Conservation (phyloP, 1,140 invertebrate genomes). For the Lepidotrigona ventralis region DNA sequence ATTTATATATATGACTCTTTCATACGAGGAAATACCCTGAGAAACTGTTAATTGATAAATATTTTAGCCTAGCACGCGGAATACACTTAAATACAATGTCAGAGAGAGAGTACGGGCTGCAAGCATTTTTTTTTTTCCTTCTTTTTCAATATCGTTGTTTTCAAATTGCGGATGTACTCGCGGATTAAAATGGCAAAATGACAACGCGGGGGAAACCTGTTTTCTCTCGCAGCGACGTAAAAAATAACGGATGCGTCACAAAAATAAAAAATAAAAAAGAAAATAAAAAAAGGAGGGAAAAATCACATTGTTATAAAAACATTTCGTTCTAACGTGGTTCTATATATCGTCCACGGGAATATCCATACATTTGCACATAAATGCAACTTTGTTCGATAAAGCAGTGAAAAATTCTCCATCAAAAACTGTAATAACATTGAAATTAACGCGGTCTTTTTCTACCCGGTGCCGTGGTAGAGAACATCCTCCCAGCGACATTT, state of each 20-base stretch:
- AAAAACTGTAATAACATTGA: slow-evolving; percentile 3
- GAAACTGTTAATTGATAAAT: too few species aligned
- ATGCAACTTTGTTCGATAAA: background rate
- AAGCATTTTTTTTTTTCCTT: background rate
- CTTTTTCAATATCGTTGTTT: too few species aligned
- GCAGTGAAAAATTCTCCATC: background rate
- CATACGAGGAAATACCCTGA: too few species aligned
- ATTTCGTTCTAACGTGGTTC: background rate
- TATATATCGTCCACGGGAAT: background rate
- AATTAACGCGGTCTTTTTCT: slow-evolving; percentile 2
- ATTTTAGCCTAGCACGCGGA: too few species aligned
- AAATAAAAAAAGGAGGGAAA: background rate
- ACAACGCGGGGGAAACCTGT: too few species aligned
- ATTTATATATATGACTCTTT: too few species aligned
- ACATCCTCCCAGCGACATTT: background rate
- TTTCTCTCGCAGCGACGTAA: too few species aligned
- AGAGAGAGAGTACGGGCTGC: background rate
- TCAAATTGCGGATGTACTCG: too few species aligned
- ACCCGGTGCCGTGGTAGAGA: background rate
- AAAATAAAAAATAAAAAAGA: background rate
- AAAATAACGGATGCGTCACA: too few species aligned
- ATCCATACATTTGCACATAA: slow-evolving; percentile 3
- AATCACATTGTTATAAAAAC: background rate
- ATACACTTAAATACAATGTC: too few species aligned
- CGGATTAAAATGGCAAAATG: too few species aligned